Base-by-base conservation (phyloP, 2,888 invertebrate species). In the Cephus rjabovi region DNA sequence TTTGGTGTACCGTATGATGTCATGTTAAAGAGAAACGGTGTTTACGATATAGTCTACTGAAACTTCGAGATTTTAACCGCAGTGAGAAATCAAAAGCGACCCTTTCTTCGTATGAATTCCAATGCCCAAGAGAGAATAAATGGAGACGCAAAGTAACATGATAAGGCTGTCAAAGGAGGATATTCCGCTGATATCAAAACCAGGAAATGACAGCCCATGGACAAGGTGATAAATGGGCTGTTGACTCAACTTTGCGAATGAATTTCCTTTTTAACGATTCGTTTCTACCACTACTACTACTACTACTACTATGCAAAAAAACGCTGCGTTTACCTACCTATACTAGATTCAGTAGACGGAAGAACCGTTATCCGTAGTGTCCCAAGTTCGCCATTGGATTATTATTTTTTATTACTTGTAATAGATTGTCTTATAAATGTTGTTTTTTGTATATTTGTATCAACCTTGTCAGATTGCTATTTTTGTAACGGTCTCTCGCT, bases 181-280 rank as follows among this genome's bases (percentile, higher is more conserved):
- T 89, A 95, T 95, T 87, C 95, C 95, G 76, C 91, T 95, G 87
- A 94, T 95, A 89, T 94, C 94, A 85, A 95, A 95, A 89, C 92
- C 94, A 79, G 93, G 92, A 83, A 93, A 93, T 90, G 93, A 93
- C 88, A 93, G 93, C 90, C 93, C 93, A 86, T 93, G 94, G 92
- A 93, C 93, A 90, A 94, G 94, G 94, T 94, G 93, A 93, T 88
- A 92, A 91, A 92, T 84, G 30, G 71, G 76, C 37, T 76, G 37
- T 75, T 73, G 71, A 37, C 34, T 73, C 37, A 33, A 34, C 78
- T 74, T 78, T 56, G 37, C 76, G 56, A 69, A 33, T 71, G 40
- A 73, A 56, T 76, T 77, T 40, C 69, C 12, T 56, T 15, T 23
- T 56, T 56, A 56, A 56, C 56, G 56, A 56, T 56, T 56, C 56